Conservation (phyloP, 2,113 vertebrate genomes). For the Sylvia atricapilla region DNA sequence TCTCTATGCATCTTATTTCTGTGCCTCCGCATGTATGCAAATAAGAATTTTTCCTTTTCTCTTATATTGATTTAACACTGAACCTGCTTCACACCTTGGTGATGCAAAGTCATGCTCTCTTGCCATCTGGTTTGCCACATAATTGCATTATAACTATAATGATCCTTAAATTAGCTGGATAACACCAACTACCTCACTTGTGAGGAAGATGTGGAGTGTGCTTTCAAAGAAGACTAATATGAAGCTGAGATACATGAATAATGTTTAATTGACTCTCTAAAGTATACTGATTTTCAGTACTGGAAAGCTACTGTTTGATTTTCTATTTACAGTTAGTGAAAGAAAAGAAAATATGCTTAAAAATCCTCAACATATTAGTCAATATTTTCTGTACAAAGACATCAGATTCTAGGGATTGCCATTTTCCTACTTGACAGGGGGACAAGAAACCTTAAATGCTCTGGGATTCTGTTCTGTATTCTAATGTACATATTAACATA, state of each 20-base stretch:
- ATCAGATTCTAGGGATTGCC: constrained; percentile 16
- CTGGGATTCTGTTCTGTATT: neutral
- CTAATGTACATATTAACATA: neutral
- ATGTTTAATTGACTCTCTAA: constrained; percentile 70
- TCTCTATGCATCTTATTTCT: constrained; percentile 84
- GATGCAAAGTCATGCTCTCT: constrained; percentile 66
- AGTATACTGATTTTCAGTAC: constrained; percentile 65
- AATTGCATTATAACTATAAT: constrained; percentile 71
- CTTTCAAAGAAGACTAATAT: constrained; percentile 58
- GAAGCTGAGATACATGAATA: constrained; percentile 46
- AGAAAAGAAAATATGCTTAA: constrained; percentile 41
- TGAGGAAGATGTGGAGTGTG: constrained; percentile 13
- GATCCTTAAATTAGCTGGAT: constrained; percentile 68
- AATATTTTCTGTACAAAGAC: constrained; percentile 31
- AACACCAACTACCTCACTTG: constrained; percentile 50
- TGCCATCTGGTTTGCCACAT: constrained; percentile 57
- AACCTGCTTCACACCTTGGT: constrained; percentile 75
- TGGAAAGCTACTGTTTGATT: constrained; percentile 67
- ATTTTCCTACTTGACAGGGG: neutral
- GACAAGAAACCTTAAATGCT: neutral
- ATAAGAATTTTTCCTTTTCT: constrained; percentile 81
- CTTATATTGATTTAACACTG: constrained; percentile 74
- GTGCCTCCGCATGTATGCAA: constrained; percentile 84
- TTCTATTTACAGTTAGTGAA: constrained; percentile 54
- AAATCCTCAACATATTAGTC: constrained; percentile 58